A percentile compares a stretch with the other conserved stretches of the same genome.
These are phyloP conservation scores for Ambastaia sidthimunki DNA, from an alignment of 2,797 vertebrate genomes.

Conservation along the genomic window DNA sequence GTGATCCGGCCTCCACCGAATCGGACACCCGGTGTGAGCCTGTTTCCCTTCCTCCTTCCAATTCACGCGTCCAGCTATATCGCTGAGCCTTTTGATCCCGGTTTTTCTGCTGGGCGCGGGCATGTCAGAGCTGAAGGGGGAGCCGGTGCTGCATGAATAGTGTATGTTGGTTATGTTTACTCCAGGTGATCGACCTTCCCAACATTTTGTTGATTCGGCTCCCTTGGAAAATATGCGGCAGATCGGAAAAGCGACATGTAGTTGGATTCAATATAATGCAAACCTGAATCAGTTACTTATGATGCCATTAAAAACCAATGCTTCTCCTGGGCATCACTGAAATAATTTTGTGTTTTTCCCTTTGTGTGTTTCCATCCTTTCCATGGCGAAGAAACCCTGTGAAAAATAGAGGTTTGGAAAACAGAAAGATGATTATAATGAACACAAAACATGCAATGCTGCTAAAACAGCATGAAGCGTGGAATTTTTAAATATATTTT, in stretches of 20 bases:
- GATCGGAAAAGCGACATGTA: slow-evolving; percentile 44
- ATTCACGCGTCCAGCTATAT: slow-evolving; percentile 77
- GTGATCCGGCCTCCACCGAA: slow-evolving; percentile 75
- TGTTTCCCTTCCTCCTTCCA: slow-evolving; percentile 68
- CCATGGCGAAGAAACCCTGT: slow-evolving; percentile 29
- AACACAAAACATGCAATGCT: neutral
- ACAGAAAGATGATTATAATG: slow-evolving; percentile 18
- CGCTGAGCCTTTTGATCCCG: slow-evolving; percentile 79
- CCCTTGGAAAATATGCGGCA: slow-evolving; percentile 60
- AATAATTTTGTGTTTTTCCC: slow-evolving; percentile 37
- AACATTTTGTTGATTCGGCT: slow-evolving; percentile 66
- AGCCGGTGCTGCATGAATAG: slow-evolving; percentile 66
- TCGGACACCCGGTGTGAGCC: slow-evolving; percentile 67
- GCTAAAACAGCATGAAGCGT: slow-evolving; percentile 7
- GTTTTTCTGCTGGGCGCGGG: slow-evolving; percentile 76
- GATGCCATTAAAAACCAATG: slow-evolving; percentile 8
- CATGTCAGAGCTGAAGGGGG: slow-evolving; percentile 82
- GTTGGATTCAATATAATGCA: slow-evolving; percentile 41
- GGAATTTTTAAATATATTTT: slow-evolving; percentile 2
- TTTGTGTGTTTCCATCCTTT: slow-evolving; percentile 54
- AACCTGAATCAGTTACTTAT: slow-evolving; percentile 48
- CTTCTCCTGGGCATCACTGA: neutral
- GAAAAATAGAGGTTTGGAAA: slow-evolving; percentile 32
- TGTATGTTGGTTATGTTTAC: slow-evolving; percentile 73
- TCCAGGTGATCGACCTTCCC: slow-evolving; percentile 65